Conservation (phyloP, 2,797 vertebrate species). For the Eidolon dupreanum region DNA sequence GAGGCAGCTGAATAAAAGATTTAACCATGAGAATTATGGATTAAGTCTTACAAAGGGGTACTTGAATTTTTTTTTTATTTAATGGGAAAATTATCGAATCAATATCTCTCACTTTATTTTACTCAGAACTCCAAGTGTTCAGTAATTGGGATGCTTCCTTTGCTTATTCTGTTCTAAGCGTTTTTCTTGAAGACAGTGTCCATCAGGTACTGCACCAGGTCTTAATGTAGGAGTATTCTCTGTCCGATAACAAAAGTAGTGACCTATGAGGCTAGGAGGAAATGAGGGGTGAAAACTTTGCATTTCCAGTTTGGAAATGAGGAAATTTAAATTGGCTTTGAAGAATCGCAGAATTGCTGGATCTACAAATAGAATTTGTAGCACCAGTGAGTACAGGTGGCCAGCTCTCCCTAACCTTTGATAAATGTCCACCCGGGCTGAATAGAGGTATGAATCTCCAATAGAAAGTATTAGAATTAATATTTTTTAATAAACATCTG, state of each 20-base stretch:
- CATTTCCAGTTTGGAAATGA: not conserved
- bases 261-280: not conserved
- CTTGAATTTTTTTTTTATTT: conserved; percentile 42
- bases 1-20: conserved; percentile 85
- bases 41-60: conserved; percentile 91
- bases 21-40: conserved; percentile 91
- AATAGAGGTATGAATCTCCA: not conserved
- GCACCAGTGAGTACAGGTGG: not conserved
- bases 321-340: not conserved
- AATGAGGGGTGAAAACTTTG: not conserved
- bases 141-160: not conserved
- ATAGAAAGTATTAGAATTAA: not conserved
- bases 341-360: not conserved
- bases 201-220: not conserved
- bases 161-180: not conserved
- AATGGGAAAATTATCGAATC: conserved; percentile 25
- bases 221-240: not conserved
- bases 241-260: not conserved
- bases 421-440: not conserved
- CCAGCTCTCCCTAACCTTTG: not conserved
- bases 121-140: conserved; percentile 11
- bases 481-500: not conserved
- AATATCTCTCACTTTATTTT: not conserved
- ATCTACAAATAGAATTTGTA: not conserved
- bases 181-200: conserved; percentile 3